Evolutionary conservation across 1,140 invertebrate species (phyloP).

Genomic region (Mya arenaria): DNA sequence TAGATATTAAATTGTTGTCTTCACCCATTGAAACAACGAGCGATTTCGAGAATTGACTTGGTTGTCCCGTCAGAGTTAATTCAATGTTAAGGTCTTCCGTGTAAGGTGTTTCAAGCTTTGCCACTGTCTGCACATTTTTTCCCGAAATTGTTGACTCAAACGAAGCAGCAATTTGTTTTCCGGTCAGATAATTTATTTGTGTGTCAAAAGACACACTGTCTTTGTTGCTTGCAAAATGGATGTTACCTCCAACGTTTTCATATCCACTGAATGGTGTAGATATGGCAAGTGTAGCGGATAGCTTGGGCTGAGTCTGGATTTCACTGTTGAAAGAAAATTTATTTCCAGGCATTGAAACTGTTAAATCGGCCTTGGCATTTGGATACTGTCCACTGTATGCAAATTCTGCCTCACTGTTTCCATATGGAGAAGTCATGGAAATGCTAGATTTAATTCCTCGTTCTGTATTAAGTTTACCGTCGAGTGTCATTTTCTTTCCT

Average conservation of each 20-base stretch:
- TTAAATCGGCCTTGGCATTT: slow-evolving; percentile 7
- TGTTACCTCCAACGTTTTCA: neutral
- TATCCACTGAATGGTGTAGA: slow-evolving; percentile 4
- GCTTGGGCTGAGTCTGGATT: neutral
- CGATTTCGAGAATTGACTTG: slow-evolving; percentile 8
- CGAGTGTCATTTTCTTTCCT: no score
- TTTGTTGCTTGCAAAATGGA: neutral
- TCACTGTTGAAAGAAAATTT: neutral
- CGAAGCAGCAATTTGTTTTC: slow-evolving; percentile 11
- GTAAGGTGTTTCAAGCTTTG: slow-evolving; percentile 32
- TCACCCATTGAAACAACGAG: neutral
- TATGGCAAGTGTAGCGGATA: neutral
- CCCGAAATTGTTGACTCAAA: neutral
- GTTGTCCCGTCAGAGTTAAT: slow-evolving; percentile 9
- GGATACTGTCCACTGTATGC: slow-evolving; percentile 9
- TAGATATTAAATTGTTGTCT: neutral
- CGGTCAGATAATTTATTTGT: slow-evolving; percentile 12
- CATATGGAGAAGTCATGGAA: neutral
- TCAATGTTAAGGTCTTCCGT: slow-evolving; percentile 40
- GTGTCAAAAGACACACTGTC: neutral
- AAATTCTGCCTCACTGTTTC: slow-evolving; percentile 11
- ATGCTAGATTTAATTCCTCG: neutral
- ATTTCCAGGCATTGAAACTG: neutral
- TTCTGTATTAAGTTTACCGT: neutral
- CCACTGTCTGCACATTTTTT: slow-evolving; percentile 3